A percentile compares a stretch with the other conserved stretches of the same genome.
Evolutionary conservation across 2,113 vertebrate species (phyloP).

Genomic region (Bubo scandiacus): DNA sequence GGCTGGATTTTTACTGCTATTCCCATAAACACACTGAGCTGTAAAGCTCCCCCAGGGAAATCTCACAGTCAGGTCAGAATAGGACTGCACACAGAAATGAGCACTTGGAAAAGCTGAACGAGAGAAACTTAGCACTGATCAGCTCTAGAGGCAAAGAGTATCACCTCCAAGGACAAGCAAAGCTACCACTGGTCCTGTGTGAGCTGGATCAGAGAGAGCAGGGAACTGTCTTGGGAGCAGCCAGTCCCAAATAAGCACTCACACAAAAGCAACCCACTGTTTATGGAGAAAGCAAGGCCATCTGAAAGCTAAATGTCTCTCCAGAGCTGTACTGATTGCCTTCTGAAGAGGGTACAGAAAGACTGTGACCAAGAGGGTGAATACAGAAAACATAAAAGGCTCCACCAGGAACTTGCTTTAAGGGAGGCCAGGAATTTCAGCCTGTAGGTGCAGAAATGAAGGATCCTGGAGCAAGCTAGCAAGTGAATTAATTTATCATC

Average conservation of each 20-base stretch:
- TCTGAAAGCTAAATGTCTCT: neutral
- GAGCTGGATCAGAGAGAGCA: neutral
- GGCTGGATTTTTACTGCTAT: constrained; percentile 46
- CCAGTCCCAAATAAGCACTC: neutral
- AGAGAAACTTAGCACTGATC: neutral
- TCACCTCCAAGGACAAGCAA: neutral
- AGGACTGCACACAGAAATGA: neutral
- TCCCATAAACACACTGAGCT: constrained; percentile 35
- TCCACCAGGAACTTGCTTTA: neutral
- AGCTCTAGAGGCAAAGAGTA: neutral
- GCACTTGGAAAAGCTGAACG: neutral
- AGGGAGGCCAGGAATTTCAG: neutral
- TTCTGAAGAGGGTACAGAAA: neutral
- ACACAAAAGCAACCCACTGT: neutral
- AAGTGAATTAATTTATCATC: neutral
- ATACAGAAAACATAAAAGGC: neutral
- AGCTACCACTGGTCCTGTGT: neutral
- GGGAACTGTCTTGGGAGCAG: neutral
- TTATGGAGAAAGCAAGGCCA: neutral
- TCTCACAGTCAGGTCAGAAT: neutral
- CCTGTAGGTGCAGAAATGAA: neutral
- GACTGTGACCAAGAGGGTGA: neutral
- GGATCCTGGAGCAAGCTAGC: neutral
- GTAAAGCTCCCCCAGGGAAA: constrained; percentile 18
- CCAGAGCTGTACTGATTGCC: neutral